A percentile compares a stretch with the other conserved stretches of the same genome.
Evolutionary conservation across 1,140 invertebrate genomes (phyloP).

Genomic region (Rhyacophila brunnea): DNA sequence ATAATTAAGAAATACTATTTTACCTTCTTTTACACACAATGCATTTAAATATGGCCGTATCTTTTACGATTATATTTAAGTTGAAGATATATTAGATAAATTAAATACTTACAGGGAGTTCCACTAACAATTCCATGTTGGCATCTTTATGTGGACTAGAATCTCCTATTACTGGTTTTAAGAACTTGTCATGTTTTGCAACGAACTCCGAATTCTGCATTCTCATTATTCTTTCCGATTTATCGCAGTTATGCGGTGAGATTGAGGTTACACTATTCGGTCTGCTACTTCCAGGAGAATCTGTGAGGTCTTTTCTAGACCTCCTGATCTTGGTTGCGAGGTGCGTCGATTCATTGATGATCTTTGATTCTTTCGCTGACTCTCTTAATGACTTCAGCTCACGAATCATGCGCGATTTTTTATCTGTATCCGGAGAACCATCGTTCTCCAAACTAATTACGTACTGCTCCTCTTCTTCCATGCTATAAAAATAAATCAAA

Average conservation of each 20-base stretch:
- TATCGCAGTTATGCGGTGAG: slow-evolving; percentile 45
- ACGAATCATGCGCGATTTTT: slow-evolving; percentile 36
- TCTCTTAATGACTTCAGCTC: slow-evolving; percentile 51
- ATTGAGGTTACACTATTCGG: slow-evolving; percentile 46
- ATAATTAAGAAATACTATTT: too few relatives aligned
- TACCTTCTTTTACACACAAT: too few relatives aligned
- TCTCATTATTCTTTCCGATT: slow-evolving; percentile 47
- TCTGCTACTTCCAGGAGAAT: slow-evolving; percentile 29
- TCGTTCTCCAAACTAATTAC: neutral
- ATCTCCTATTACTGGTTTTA: slow-evolving; percentile 51
- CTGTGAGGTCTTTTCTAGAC: slow-evolving; percentile 38
- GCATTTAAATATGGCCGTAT: too few relatives aligned
- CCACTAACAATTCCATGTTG: too few relatives aligned
- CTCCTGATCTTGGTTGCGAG: slow-evolving; percentile 49
- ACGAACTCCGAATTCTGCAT: slow-evolving; percentile 61
- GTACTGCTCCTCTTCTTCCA: slow-evolving; percentile 8
- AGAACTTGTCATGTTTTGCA: slow-evolving; percentile 56
- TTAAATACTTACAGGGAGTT: too few relatives aligned
- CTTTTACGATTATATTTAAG: too few relatives aligned
- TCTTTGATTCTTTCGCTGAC: slow-evolving; percentile 53
- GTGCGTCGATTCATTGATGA: slow-evolving; percentile 53
- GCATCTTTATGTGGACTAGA: too few relatives aligned
- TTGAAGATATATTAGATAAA: too few relatives aligned
- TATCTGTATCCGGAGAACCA: slow-evolving; percentile 9
- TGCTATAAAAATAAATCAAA: neutral